These are phyloP conservation scores for Pogonomyrmex californicus DNA, from an alignment of 1,140 invertebrate genomes.

Conservation along the genomic window DNA sequence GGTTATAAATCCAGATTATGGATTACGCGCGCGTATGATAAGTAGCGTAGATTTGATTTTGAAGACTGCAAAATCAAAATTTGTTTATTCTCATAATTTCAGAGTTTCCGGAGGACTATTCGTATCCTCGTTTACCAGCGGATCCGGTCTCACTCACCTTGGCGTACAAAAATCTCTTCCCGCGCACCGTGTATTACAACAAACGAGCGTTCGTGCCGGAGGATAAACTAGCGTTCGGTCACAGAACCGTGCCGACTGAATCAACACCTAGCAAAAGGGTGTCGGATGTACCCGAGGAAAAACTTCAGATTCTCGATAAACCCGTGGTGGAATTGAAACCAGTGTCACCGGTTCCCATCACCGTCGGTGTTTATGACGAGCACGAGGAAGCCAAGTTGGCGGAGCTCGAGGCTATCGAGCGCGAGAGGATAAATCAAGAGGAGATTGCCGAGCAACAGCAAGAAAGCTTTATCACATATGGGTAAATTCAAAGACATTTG, in stretches of 20 bases:
- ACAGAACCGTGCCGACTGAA: conserved; percentile 81
- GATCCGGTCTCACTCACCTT: conserved; percentile 85
- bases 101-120: conserved; percentile 47
- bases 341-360: conserved; percentile 11
- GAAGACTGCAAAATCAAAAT: not conserved
- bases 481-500: conserved; percentile 41
- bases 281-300: conserved; percentile 84
- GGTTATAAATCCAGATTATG: no score
- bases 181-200: conserved; percentile 64
- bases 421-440: conserved; percentile 67
- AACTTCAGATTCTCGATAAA: conserved; percentile 83
- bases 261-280: conserved; percentile 68
- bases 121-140: conserved; percentile 76
- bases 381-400: conserved; percentile 70
- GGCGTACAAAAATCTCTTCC: conserved; percentile 80
- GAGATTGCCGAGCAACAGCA: conserved; percentile 6
- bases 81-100: not conserved
- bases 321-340: conserved; percentile 84
- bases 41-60: no score
- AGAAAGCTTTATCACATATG: conserved; percentile 62
- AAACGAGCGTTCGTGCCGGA: conserved; percentile 80
- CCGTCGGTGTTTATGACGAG: conserved; percentile 57
- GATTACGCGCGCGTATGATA: no score
- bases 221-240: conserved; percentile 84
- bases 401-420: conserved; percentile 74